Percentiles rank a stretch among this genome's conserved stretches.
phyloP scores from a whole-genome alignment of 2,888 invertebrate genomes.

The Lobophora halterata region DNA sequence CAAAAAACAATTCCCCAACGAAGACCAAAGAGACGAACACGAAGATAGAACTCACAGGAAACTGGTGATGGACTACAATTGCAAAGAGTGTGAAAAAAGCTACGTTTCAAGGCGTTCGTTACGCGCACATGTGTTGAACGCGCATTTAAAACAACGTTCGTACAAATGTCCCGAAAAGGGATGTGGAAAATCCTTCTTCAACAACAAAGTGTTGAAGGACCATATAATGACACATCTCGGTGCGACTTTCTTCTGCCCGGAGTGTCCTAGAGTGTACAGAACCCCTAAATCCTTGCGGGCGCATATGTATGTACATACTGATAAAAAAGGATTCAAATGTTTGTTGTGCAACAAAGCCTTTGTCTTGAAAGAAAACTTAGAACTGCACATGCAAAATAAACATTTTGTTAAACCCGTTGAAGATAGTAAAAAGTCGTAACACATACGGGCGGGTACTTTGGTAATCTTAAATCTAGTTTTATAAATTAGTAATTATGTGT shows the following conservation, averaged over 20 bases:
- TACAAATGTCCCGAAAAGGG: neutral
- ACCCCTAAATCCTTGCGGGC: neutral
- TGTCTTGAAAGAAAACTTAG: slow-evolving; percentile 1
- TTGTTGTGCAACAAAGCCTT: slow-evolving; percentile 5
- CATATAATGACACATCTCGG: slow-evolving; percentile 1
- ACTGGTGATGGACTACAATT: neutral
- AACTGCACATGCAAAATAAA: slow-evolving; percentile 4
- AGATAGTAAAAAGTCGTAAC: too few relatives aligned
- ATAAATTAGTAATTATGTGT: too few relatives aligned
- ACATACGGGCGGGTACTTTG: too few relatives aligned
- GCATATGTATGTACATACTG: slow-evolving; percentile 3
- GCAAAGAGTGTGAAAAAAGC: neutral
- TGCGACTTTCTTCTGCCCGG: neutral
- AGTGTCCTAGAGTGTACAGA: slow-evolving; percentile 5
- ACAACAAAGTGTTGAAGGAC: neutral
- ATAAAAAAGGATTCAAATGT: neutral
- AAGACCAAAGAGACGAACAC: slow-evolving; percentile 7
- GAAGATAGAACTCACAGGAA: slow-evolving; percentile 19
- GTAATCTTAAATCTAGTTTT: too few relatives aligned
- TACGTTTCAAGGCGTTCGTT: neutral
- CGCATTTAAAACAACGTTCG: slow-evolving; percentile 1
- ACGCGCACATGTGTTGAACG: neutral
- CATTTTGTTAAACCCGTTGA: slow-evolving; percentile 2
- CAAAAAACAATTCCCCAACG: slow-evolving; percentile 47
- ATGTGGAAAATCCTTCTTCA: slow-evolving; percentile 1